Conservation (phyloP, 2,888 invertebrate species). For the Chymomyza procnemis region DNA sequence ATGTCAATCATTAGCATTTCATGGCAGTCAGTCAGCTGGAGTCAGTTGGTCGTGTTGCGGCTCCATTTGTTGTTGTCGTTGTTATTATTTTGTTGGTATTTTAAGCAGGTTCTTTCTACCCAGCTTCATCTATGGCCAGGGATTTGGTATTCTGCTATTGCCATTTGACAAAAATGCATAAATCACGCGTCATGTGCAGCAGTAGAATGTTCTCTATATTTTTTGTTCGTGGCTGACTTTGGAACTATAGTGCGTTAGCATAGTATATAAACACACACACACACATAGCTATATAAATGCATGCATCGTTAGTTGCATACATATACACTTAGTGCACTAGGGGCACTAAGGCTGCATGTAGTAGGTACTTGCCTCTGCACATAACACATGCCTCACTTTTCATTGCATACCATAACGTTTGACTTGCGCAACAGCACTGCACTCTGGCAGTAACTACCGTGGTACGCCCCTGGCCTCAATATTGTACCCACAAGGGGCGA, state of each 20-base stretch:
- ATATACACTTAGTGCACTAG: slow-evolving; percentile 1
- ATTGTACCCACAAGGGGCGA: slow-evolving; percentile 11
- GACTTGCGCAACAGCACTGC: slow-evolving; percentile 66
- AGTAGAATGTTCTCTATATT: slow-evolving; percentile 41
- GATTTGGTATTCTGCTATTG: slow-evolving; percentile 42
- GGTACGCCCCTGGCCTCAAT: not conserved
- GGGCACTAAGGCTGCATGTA: not conserved
- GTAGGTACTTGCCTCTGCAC: not conserved
- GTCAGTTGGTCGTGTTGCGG: slow-evolving; percentile 25
- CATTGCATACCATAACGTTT: slow-evolving; percentile 71
- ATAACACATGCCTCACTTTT: slow-evolving; percentile 69
- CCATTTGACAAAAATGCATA: slow-evolving; percentile 69
- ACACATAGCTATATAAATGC: slow-evolving; percentile 21
- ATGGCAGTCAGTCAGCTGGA: slow-evolving; percentile 45
- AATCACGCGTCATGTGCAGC: slow-evolving; percentile 69
- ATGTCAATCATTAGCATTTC: slow-evolving; percentile 66
- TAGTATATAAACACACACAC: slow-evolving; percentile 41
- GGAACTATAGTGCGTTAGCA: slow-evolving; percentile 62
- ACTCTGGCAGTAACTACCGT: slow-evolving; percentile 18
- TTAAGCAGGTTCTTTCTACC: not conserved
- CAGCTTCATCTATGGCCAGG: not conserved
- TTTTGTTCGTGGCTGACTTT: slow-evolving; percentile 29
- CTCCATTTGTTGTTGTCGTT: not conserved
- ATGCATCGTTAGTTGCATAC: slow-evolving; percentile 47
- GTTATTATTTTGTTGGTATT: slow-evolving; percentile 8